Evolutionary conservation across 2,888 invertebrate species (phyloP).

Genomic region (Lasioglossum figueresi): DNA sequence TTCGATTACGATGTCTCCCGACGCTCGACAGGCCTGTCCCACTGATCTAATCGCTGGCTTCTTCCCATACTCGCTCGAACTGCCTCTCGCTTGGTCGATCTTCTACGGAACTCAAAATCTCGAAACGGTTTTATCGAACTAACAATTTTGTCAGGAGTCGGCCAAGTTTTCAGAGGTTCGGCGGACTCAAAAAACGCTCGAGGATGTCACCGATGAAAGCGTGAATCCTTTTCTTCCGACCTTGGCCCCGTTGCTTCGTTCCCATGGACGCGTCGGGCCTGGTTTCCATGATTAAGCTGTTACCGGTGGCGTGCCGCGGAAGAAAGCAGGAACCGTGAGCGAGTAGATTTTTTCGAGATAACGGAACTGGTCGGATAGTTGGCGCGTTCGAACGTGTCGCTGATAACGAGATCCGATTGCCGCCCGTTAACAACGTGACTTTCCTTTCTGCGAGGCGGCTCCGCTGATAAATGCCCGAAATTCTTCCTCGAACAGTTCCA

Average conservation of each 20-base stretch:
- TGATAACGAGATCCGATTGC: constrained; percentile 41
- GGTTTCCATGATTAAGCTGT: constrained; percentile 52
- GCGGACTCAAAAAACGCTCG: not conserved
- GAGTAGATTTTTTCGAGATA: constrained; percentile 49
- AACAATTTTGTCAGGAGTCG: not conserved
- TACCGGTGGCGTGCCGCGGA: constrained; percentile 6
- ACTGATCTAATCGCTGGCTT: not conserved
- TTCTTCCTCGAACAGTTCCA: not conserved
- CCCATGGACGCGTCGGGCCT: constrained; percentile 43
- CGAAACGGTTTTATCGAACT: not conserved
- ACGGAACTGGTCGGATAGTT: constrained; percentile 48
- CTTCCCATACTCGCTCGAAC: not conserved
- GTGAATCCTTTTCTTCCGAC: constrained; percentile 38
- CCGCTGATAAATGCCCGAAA: not conserved
- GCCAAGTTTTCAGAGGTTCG: not conserved
- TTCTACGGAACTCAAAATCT: not conserved
- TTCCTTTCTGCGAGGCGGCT: not conserved
- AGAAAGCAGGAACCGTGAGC: constrained; percentile 53
- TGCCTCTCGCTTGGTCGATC: not conserved
- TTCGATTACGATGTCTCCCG: not conserved
- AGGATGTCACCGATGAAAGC: constrained; percentile 14
- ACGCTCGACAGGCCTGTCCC: not conserved
- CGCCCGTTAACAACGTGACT: not conserved
- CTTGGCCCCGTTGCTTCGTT: constrained; percentile 51
- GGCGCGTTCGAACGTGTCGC: constrained; percentile 14